phyloP scores from a whole-genome alignment of 2,888 invertebrate species.

The Caenorhabditis macrosperma region DNA sequence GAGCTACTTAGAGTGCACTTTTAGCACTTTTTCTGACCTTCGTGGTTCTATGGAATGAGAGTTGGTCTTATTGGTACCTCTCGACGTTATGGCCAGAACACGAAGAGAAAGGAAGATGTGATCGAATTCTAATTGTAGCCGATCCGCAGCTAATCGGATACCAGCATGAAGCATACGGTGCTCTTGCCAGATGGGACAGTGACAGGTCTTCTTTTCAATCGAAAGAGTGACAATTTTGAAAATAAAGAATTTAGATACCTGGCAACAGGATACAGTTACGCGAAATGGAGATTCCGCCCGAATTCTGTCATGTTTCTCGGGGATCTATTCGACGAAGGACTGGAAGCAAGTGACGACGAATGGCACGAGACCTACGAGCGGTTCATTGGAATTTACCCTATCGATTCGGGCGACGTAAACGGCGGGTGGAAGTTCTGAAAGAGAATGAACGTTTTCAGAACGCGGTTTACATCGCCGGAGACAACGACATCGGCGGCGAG shows the following conservation, averaged over 20 bases:
- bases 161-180: slow-evolving; percentile 86
- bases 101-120: slow-evolving; percentile 40
- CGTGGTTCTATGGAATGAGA: slow-evolving; percentile 60
- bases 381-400: slow-evolving; percentile 84
- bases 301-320: slow-evolving; percentile 92
- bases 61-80: slow-evolving; percentile 53
- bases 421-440: neutral
- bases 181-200: slow-evolving; percentile 89
- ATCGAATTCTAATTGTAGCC: slow-evolving; percentile 83
- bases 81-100: slow-evolving; percentile 37
- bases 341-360: slow-evolving; percentile 81
- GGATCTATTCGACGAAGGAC: slow-evolving; percentile 95
- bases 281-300: slow-evolving; percentile 86
- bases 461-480: slow-evolving; percentile 90
- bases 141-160: slow-evolving; percentile 95
- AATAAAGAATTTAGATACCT: slow-evolving; percentile 83
- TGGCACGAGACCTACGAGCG: slow-evolving; percentile 87
- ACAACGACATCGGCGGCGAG: slow-evolving; percentile 98
- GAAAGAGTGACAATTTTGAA: too few species aligned
- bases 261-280: slow-evolving; percentile 87
- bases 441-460: slow-evolving; percentile 65
- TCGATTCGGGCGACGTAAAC: slow-evolving; percentile 76
- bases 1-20: neutral
- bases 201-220: too few species aligned
- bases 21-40: slow-evolving; percentile 29